phyloP scores from a whole-genome alignment of 2,113 vertebrate species.

The Colaptes auratus region DNA sequence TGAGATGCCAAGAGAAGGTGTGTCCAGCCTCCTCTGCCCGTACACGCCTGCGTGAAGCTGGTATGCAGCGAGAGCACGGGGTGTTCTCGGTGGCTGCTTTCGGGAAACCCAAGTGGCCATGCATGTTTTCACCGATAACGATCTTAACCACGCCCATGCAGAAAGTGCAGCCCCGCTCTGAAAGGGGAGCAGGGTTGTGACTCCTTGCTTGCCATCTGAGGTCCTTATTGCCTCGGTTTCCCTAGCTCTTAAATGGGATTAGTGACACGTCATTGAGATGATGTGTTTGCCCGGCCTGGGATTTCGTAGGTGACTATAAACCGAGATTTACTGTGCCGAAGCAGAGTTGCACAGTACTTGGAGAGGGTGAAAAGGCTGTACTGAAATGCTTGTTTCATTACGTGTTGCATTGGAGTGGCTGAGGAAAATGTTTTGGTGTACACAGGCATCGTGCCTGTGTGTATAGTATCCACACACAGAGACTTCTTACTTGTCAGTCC shows the following conservation, averaged over 20 bases:
- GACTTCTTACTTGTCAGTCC: not conserved
- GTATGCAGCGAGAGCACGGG: not conserved
- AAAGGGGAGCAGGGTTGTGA: not conserved
- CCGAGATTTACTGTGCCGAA: not conserved
- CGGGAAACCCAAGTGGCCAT: not conserved
- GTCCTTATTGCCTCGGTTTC: not conserved
- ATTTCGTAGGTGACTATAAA: conserved; percentile 4
- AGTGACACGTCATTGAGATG: not conserved
- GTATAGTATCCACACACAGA: not conserved
- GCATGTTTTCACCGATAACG: not conserved
- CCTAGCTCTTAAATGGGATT: not conserved
- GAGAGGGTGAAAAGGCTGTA: not conserved
- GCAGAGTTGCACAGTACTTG: not conserved
- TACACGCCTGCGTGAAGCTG: not conserved
- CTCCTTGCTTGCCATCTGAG: not conserved
- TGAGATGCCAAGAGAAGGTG: conserved; percentile 34
- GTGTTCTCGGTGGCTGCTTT: not conserved
- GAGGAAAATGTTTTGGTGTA: not conserved
- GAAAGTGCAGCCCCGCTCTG: not conserved
- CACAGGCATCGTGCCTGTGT: not conserved
- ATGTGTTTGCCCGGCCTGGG: not conserved
- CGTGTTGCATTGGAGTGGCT: not conserved
- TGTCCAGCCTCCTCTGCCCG: not conserved
- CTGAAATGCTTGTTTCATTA: not conserved
- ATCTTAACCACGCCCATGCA: not conserved